Conservation (phyloP, 2,888 invertebrate species). For the Zygothrica quintamaculata region DNA sequence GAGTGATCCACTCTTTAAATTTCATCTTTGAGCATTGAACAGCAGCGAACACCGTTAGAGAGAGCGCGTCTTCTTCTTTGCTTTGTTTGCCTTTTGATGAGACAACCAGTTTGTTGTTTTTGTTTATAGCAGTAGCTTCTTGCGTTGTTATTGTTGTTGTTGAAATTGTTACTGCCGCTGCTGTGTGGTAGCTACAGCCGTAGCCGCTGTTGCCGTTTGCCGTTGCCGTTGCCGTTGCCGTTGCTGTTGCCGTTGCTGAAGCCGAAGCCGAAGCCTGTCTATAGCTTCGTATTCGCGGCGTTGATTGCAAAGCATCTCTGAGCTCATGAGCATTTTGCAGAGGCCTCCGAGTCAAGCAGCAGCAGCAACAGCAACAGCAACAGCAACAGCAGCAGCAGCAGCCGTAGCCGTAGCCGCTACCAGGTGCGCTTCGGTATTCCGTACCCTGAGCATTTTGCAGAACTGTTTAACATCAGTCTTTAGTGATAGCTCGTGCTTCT, state of each 20-base stretch:
- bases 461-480: conserved; percentile 83
- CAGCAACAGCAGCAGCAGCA: conserved; percentile 17
- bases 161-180: conserved; percentile 44
- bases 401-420: conserved; percentile 31
- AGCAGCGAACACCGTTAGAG: conserved; percentile 72
- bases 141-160: conserved; percentile 39
- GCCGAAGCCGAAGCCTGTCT: conserved; percentile 61
- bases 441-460: conserved; percentile 80
- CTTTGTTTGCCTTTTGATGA: conserved; percentile 66
- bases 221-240: conserved; percentile 44
- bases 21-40: background rate
- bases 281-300: conserved; percentile 57
- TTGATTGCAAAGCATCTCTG: conserved; percentile 71
- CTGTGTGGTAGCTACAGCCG: too few species aligned
- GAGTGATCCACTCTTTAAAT: conserved; percentile 29
- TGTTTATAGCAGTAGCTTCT: conserved; percentile 71
- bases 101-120: conserved; percentile 76
- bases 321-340: conserved; percentile 59
- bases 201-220: conserved; percentile 49
- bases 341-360: conserved; percentile 51
- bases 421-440: conserved; percentile 43
- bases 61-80: conserved; percentile 45
- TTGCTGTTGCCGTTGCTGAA: conserved; percentile 36
- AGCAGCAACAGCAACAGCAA: conserved; percentile 19
- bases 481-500: conserved; percentile 83